Evolutionary conservation across 1,140 invertebrate genomes (phyloP), one percentile per base, ranked within the genome.

Genomic region (Monochamus saltuarius): DNA sequence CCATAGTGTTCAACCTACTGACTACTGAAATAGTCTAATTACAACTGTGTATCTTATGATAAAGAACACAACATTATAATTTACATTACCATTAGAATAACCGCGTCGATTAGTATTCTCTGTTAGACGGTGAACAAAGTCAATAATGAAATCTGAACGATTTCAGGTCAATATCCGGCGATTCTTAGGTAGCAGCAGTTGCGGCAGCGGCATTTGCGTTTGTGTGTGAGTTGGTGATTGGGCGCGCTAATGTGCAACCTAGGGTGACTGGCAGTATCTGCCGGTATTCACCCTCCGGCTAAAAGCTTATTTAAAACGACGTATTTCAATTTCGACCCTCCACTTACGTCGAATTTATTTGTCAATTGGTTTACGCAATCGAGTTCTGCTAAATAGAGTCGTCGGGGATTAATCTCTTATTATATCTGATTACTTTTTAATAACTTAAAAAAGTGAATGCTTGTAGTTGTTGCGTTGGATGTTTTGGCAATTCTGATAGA

Each of bases 191-290:
- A 40, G 22, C 4, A 29, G 22, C 22, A 29, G 22, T 29, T 29
- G 22, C 22, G 22, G 22, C 22, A 29, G 22, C 22, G 29, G 14
- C 39, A 14, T 19, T 39, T 55, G 35, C 53, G 45, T 39, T 19
- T 37, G 34, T 19, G 14, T 60, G 14, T 36, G 46, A 19, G 40
- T 56, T 42, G 36, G 40, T 53, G 61, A 66, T 66, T 42, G 60
- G 62, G 58, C 51, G 36, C 46, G 35, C 14, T 65, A 64, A 69
- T 65, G 39, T 61, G 58, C 62, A 67, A 65, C 54, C 59, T 65
- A 49, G 68, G 68, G 65, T 70, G 65, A 68, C 68, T 70, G 66
- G 63, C 66, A 66, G 43, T 63, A 67, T 70, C 68, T 63, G 55
- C 53, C 60, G 68, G 66, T 45, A 66, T 66, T 62, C 56, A 56